Conservation (phyloP, 2,113 vertebrate genomes). For the Colius striatus region DNA sequence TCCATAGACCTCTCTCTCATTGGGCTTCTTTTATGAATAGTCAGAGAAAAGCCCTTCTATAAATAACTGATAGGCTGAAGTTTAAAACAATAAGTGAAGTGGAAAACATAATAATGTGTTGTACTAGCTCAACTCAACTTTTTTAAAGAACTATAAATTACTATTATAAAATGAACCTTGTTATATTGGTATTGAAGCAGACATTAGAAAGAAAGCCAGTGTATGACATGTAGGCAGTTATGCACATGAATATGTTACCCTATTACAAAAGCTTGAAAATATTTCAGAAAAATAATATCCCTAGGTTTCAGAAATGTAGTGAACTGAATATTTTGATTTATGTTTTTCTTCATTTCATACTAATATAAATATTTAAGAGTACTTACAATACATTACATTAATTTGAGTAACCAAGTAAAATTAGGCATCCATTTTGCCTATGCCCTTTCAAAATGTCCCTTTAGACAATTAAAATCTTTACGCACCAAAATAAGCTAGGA, state of each 20-base stretch:
- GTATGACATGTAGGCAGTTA: neutral
- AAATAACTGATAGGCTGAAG: neutral
- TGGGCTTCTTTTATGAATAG: neutral
- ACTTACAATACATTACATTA: neutral
- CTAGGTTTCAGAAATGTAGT: neutral
- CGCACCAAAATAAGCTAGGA: neutral
- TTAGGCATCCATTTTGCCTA: neutral
- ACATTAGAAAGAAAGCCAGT: neutral
- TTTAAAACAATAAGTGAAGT: neutral
- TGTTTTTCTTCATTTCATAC: neutral
- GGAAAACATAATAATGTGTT: neutral
- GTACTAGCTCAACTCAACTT: neutral
- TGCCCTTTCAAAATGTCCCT: neutral
- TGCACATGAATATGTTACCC: neutral
- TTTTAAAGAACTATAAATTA: neutral
- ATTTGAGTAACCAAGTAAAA: neutral
- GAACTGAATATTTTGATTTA: neutral
- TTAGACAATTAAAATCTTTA: neutral
- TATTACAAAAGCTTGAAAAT: neutral
- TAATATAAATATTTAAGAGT: neutral
- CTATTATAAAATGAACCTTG: neutral
- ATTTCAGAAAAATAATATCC: neutral
- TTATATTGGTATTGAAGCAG: neutral
- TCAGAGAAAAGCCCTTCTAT: neutral
- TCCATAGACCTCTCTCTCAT: neutral